Evolutionary conservation across 2,113 vertebrate genomes (phyloP), one percentile per base, ranked within the genome.

Genomic region (Nyctibius bracteatus): DNA sequence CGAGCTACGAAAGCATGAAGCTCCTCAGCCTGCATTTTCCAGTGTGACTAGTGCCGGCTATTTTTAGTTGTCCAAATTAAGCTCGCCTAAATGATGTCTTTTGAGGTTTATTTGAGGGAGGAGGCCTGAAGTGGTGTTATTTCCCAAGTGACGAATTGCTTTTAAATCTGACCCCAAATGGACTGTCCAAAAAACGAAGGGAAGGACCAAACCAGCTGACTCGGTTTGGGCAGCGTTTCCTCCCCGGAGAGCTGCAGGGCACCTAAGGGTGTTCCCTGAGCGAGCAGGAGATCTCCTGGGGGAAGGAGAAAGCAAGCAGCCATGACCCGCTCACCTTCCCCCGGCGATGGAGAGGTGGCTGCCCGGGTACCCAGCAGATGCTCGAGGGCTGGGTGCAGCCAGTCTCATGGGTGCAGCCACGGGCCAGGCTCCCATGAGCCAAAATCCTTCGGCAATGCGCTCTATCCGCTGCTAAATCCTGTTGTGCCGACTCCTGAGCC

Each of bases 51-150:
- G 93, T 85, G 91, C 92, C 1, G 77, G 86, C 92, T 96, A 95
- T 96, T 97, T 97, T 96, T 96, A 97, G 96, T 91, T 52, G 91
- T 79, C 94, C 89, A 63, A 91, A 91, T 92, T 92, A 86, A 95
- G 95, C 93, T 92, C 0, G 65, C 49, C 89, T 67, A 92, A 96
- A 91, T 54, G 86, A 85, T 91, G 93, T 91, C 93, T 96, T 96
- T 87, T 94, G 91, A 95, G 96, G 93, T 96, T 97, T 94, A 55
- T 87, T 86, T 25, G 95, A 89, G 89, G 93, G 96, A 97, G 95
- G 95, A 96, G 88, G 89, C 91, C 83, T 68, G 83, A 14, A 92
- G 92, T 90, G 89, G 78, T 81, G 91, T 95, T 81, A 79, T 90
- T 96, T 96, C 89, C 89, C 93, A 39, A 87, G 77, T 72, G 95